Conservation (phyloP, 2,113 vertebrate genomes). For the Cynocephalus volans region DNA sequence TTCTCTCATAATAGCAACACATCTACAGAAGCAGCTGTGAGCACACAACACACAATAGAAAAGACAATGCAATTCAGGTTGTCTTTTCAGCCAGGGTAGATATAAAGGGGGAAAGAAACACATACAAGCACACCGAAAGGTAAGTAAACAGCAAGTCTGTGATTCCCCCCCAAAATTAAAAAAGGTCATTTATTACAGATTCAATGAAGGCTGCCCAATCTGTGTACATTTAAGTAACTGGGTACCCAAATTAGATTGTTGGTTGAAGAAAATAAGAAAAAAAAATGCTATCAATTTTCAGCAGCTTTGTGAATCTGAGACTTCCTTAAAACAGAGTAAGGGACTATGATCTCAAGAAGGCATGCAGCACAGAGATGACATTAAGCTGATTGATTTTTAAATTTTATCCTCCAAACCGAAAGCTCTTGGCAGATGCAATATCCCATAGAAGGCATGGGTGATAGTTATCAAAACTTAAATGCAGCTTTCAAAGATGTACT, state of each 20-base stretch:
- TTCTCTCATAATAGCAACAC: neutral
- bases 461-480: slow-evolving; percentile 75
- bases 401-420: slow-evolving; percentile 41
- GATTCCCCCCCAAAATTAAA: neutral
- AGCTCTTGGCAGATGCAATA: neutral
- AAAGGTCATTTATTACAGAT: neutral
- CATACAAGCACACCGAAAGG: neutral
- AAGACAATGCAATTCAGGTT: neutral
- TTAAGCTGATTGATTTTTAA: slow-evolving; percentile 67
- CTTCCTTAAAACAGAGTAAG: neutral
- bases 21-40: neutral
- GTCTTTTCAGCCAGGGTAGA: neutral
- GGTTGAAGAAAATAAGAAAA: neutral
- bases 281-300: neutral
- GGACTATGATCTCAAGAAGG: neutral
- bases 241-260: neutral
- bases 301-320: neutral
- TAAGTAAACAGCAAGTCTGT: neutral
- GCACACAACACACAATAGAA: neutral
- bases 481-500: slow-evolving; percentile 43
- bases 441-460: slow-evolving; percentile 58
- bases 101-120: neutral
- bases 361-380: slow-evolving; percentile 15
- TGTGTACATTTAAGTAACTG: neutral
- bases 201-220: neutral